Evolutionary conservation across 2,888 invertebrate species (phyloP).

Genomic region (Amblyteles armatorius): DNA sequence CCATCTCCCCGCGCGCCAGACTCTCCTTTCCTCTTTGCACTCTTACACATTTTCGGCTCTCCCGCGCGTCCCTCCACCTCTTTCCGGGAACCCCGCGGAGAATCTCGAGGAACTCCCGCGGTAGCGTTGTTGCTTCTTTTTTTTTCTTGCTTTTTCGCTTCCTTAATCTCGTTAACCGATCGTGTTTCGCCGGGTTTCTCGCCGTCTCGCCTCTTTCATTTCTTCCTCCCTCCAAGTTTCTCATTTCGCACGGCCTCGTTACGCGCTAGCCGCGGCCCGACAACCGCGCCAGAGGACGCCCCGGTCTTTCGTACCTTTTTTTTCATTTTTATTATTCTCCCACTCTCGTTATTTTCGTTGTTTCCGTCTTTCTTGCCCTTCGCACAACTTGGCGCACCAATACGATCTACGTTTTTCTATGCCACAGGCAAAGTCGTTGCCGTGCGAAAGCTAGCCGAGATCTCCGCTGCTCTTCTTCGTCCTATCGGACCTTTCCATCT

Average conservation of each 20-base stretch:
- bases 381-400: constrained; percentile 5
- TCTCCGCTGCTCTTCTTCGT: background rate
- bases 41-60: constrained; percentile 30
- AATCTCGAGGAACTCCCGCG: constrained; percentile 75
- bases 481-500: constrained; percentile 18
- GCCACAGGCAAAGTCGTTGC: background rate
- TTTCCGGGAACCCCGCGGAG: constrained; percentile 79
- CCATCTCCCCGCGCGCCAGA: constrained; percentile 68
- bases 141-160: constrained; percentile 49
- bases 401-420: constrained; percentile 22
- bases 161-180: constrained; percentile 78
- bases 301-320: background rate
- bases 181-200: constrained; percentile 75
- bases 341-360: constrained; percentile 1
- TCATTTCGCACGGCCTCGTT: constrained; percentile 76
- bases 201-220: constrained; percentile 48
- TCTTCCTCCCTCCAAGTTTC: constrained; percentile 51
- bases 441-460: constrained; percentile 13
- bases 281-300: constrained; percentile 1
- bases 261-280: constrained; percentile 64
- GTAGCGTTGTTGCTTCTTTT: constrained; percentile 69
- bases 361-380: constrained; percentile 13
- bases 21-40: constrained; percentile 22
- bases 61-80: constrained; percentile 67
- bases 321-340: constrained; percentile 18